phyloP scores from a whole-genome alignment of 2,797 vertebrate species.

The Pangasius macronema region DNA sequence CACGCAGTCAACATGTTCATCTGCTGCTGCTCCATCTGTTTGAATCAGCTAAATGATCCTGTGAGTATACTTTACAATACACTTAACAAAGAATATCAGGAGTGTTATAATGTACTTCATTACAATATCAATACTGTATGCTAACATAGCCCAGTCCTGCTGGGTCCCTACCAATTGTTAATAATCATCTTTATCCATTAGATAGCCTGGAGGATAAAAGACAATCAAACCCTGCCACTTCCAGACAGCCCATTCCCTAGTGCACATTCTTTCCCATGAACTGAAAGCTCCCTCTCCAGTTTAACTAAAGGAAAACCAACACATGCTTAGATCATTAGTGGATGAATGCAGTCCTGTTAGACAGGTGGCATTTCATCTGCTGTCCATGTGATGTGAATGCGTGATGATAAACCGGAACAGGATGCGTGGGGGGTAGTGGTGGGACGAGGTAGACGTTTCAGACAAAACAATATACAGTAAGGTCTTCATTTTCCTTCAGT shows the following conservation, averaged over 20 bases:
- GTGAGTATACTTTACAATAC: not conserved
- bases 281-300: not conserved
- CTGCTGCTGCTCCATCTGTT: not conserved
- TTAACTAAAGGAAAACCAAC: not conserved
- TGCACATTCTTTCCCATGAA: not conserved
- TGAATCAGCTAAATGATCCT: not conserved
- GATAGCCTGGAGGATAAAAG: not conserved
- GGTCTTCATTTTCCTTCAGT: not conserved
- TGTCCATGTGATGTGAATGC: not conserved
- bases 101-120: not conserved
- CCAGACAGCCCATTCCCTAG: not conserved
- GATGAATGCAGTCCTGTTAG: not conserved
- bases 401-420: not conserved
- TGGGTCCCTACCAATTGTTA: not conserved
- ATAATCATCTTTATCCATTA: not conserved
- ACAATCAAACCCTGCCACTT: not conserved
- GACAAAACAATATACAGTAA: constrained; percentile 1
- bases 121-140: not conserved
- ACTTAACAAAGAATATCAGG: not conserved
- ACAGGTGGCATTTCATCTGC: constrained; percentile 38
- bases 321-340: constrained; percentile 20
- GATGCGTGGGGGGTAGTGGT: not conserved
- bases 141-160: not conserved
- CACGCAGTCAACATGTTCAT: not conserved
- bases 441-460: not conserved